Base-by-base conservation (phyloP, 2,888 invertebrate species). In the Heliconius ismenius region DNA sequence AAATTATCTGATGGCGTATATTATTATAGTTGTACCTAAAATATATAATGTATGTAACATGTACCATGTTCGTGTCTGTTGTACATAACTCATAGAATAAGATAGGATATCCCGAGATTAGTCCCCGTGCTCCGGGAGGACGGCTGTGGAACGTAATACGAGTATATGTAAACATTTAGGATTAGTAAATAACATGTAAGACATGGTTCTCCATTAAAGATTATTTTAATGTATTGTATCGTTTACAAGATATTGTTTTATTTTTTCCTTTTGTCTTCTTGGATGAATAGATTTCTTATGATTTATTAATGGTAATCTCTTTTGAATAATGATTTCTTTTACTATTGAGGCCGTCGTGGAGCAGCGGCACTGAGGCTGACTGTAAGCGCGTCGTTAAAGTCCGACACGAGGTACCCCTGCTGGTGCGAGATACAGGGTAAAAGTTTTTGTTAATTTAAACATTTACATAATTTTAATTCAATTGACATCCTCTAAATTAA, bases 181-280 rank as follows among this genome's bases (percentile, higher is more conserved):
- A n/a, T 28, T 70, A 58, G 15, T 69, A 76, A 72, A 63, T 28
- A n/a, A 58, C 81, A 78, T 81, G 82, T 82, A 74, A 74, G 77
- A 81, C 81, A 79, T 79, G 79, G 74, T 76, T 79, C 69, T 76
- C 70, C 73, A 78, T 75, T 78, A 80, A 78, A 74, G 62, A 72
- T 79, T 60, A 73, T 76, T 73, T 78, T 68, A 75, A 78, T 75
- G 76, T 79, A 74, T 68, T 43, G 58, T 54, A 70, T 73, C 74
- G 67, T 76, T 74, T 54, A 63, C 67, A 21, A 60, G 26, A 36
- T 68, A 24, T 77, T 72, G 72, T 79, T 77, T 80, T 62, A 74
- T 77, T 78, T 58, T 60, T n/a, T 10, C 49, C 15, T 36, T 24
- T 60, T 43, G 36, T 58, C 28, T 62, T n/a, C 10, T 21, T 18